A percentile compares a stretch with the other conserved stretches of the same genome.
Evolutionary conservation across 2,797 vertebrate genomes (phyloP).

Genomic region (Tangara arthus): DNA sequence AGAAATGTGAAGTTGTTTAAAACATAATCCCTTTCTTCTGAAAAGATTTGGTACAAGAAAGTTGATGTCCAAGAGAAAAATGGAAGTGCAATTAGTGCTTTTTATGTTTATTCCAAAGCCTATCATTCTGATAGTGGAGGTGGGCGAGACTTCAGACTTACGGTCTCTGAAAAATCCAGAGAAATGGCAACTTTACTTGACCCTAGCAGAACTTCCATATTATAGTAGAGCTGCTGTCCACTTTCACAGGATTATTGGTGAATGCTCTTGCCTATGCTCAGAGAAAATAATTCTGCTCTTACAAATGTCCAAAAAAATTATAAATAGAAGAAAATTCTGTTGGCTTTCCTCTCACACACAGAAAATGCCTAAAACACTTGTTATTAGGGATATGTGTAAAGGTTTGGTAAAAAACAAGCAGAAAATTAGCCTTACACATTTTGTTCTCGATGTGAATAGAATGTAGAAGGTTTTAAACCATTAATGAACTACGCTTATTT

Average conservation of each 20-base stretch:
- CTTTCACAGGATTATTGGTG: neutral
- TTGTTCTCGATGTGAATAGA: neutral
- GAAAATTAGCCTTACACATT: neutral
- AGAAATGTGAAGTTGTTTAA: slow-evolving; percentile 10
- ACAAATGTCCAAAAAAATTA: neutral
- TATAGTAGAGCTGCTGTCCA: no score
- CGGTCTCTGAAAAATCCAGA: neutral
- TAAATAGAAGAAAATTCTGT: neutral
- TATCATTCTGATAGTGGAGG: neutral
- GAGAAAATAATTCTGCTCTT: neutral
- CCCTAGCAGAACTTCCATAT: neutral
- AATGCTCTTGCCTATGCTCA: neutral
- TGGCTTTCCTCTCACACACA: neutral
- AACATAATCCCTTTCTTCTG: slow-evolving; percentile 16
- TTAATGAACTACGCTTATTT: neutral
- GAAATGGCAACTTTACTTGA: neutral
- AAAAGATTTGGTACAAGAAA: neutral
- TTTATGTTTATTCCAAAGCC: neutral
- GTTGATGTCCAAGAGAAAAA: neutral
- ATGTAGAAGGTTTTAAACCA: neutral
- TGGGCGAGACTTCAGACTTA: neutral
- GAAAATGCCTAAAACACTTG: neutral
- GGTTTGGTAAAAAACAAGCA: neutral
- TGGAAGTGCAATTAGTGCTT: neutral
- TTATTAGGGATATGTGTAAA: neutral